phyloP scores from a whole-genome alignment of 2,888 invertebrate genomes.

The Thymelicus acteon region DNA sequence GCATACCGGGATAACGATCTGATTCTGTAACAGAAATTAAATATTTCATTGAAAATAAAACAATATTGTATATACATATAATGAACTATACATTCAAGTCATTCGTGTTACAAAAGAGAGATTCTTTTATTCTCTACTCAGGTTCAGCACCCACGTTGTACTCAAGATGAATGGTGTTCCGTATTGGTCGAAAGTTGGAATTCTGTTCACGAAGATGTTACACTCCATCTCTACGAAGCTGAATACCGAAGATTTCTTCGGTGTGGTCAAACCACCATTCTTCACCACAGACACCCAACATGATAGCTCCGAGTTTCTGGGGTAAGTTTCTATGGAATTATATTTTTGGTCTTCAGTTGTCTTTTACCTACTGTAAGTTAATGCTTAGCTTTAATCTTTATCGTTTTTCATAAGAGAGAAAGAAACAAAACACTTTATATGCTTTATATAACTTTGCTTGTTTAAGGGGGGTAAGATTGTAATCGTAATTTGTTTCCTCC shows the following conservation, averaged over 20 bases:
- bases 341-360: background rate
- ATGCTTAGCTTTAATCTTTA: too few relatives aligned
- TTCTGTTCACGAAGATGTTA: conserved; percentile 89
- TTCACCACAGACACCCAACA: conserved; percentile 92
- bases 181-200: conserved; percentile 88
- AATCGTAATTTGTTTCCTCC: conserved; percentile 36
- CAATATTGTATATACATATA: too few relatives aligned
- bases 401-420: too few relatives aligned
- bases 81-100: too few relatives aligned
- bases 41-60: too few relatives aligned
- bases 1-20: too few relatives aligned
- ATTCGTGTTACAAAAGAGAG: too few relatives aligned
- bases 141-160: conserved; percentile 89
- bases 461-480: too few relatives aligned
- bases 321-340: conserved; percentile 70
- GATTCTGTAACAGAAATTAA: too few relatives aligned
- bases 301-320: conserved; percentile 94
- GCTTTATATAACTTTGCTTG: too few relatives aligned
- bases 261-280: conserved; percentile 90
- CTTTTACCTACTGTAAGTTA: too few relatives aligned
- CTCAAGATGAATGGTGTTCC: conserved; percentile 76
- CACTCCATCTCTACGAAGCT: conserved; percentile 87
- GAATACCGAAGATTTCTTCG: conserved; percentile 89
- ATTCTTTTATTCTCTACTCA: conserved; percentile 48
- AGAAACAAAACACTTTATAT: too few relatives aligned